Percentiles rank a stretch among this genome's conserved stretches.
Conservation (phyloP, 2,888 invertebrate species). For the Nemotelus pantherinus region DNA sequence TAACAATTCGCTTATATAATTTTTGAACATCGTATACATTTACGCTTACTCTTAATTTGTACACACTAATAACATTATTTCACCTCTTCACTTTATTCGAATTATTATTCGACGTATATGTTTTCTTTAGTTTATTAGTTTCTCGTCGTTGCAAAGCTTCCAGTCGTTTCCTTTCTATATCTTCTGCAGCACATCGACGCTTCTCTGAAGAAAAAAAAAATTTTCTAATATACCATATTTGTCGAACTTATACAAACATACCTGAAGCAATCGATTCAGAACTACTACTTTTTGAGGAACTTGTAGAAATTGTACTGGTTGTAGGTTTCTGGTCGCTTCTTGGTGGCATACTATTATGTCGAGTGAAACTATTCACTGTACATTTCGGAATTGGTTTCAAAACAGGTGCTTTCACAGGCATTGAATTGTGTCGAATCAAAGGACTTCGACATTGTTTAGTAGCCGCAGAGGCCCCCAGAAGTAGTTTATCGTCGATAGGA, state of each 20-base stretch:
- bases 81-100: conserved; percentile 7
- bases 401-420: conserved; percentile 12
- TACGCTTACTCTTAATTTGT: too few species aligned
- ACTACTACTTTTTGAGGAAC: conserved; percentile 1
- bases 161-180: conserved; percentile 40
- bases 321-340: not conserved
- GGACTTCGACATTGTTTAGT: conserved; percentile 9
- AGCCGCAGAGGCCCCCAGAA: not conserved
- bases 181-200: conserved; percentile 34
- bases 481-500: conserved; percentile 17
- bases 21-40: too few species aligned
- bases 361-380: not conserved
- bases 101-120: not conserved
- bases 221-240: too few species aligned
- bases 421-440: conserved; percentile 35
- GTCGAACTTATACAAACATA: not conserved
- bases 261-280: conserved; percentile 18
- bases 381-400: not conserved
- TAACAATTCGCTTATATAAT: too few species aligned
- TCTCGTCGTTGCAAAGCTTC: conserved; percentile 40
- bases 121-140: conserved; percentile 31
- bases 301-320: not conserved
- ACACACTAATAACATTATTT: not conserved
- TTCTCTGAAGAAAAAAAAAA: conserved; percentile 24
- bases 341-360: conserved; percentile 40